Evolutionary conservation across 2,888 invertebrate genomes (phyloP), one percentile per base, ranked within the genome.

Genomic region (Mythimna impura): DNA sequence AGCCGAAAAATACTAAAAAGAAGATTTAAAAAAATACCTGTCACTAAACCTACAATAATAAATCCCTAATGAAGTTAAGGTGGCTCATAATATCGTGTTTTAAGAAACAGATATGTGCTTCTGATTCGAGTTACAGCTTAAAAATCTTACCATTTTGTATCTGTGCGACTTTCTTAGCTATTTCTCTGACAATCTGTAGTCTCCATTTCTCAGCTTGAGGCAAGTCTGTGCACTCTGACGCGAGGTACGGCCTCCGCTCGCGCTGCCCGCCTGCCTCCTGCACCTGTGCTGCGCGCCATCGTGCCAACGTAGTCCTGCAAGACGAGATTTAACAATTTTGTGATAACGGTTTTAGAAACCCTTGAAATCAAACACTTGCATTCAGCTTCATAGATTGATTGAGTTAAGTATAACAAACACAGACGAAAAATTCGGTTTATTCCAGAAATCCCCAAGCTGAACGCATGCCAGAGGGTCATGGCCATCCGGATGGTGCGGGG

Each of bases 101-200:
- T 14, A n/a, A n/a, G n/a, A n/a, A n/a, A n/a, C n/a, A n/a, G n/a
- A n/a, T n/a, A n/a, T n/a, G n/a, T n/a, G n/a, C n/a, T n/a, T n/a
- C n/a, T n/a, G n/a, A n/a, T n/a, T n/a, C n/a, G n/a, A n/a, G n/a
- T n/a, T n/a, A n/a, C n/a, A 40, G 12, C 10, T n/a, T 36, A 34
- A 34, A 69, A 81, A 65, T 80, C 88, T 82, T 87, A 98, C 98
- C 99, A 95, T 99, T 99, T 93, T 99, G 99, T 91, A 99, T 99
- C 94, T 99, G 99, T 2, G 99, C 98, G 0, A 99, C 99, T 96
- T 99, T 99, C 91, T 99, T 98, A 0, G 99, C 99, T 58, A 99
- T 98, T 95, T 99, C 99, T 72, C 99, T 97, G 71, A 99, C 99
- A 76, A 99, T 99, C 93, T 99, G 99, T 93, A 99, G 97, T 81